Conservation (phyloP, 2,888 invertebrate genomes). For the Lasioglossum vierecki region DNA sequence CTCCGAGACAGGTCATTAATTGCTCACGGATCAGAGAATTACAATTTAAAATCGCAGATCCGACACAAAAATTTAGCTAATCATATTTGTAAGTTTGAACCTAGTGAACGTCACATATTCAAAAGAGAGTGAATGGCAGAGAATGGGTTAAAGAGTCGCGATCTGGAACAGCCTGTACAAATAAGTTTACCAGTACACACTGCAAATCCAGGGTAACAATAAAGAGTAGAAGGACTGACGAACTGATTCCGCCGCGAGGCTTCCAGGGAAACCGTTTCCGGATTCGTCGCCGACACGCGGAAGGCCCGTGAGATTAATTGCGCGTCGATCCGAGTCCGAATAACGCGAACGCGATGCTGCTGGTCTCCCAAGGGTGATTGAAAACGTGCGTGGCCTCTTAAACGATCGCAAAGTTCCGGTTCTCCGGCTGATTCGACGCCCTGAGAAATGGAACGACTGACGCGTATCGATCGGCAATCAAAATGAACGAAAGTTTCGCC, state of each 20-base stretch:
- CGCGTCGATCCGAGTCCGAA: slow-evolving; percentile 18
- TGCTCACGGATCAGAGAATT: background rate
- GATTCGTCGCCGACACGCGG: slow-evolving; percentile 27
- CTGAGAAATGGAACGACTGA: slow-evolving; percentile 11
- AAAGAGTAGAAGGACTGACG: background rate
- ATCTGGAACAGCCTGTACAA: no score
- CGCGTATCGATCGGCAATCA: background rate
- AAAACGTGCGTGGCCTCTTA: slow-evolving; percentile 25
- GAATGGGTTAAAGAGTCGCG: background rate
- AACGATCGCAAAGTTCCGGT: background rate
- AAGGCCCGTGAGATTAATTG: slow-evolving; percentile 34
- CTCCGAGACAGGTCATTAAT: background rate
- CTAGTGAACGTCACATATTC: background rate
- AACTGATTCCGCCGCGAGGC: background rate
- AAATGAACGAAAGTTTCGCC: slow-evolving; percentile 1
- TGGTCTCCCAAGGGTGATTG: slow-evolving; percentile 22
- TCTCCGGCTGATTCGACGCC: slow-evolving; percentile 1
- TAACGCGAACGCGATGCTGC: slow-evolving; percentile 10
- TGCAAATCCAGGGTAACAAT: background rate
- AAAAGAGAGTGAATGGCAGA: background rate
- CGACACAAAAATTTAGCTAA: background rate
- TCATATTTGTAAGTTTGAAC: background rate
- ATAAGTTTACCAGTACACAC: background rate
- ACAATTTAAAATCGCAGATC: background rate
- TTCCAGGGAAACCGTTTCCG: slow-evolving; percentile 20